phyloP scores from a whole-genome alignment of 2,888 invertebrate genomes.

The Smittia sp. region DNA sequence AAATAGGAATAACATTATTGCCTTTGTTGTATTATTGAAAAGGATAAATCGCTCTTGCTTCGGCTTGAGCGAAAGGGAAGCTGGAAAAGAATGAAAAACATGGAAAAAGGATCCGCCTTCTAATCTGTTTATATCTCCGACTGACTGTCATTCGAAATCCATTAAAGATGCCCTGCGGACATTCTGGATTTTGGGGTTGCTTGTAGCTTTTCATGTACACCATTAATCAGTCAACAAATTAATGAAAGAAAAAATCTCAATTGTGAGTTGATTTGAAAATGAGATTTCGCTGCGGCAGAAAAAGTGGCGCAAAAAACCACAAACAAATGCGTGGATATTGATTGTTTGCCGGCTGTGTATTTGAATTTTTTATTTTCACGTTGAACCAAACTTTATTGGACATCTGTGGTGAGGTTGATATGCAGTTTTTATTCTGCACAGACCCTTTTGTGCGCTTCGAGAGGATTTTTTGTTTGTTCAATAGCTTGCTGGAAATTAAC shows the following conservation, averaged over 20 bases:
- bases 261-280: background rate
- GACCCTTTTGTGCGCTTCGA: background rate
- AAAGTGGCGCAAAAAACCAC: background rate
- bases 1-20: constrained; percentile 27
- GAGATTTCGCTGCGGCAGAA: background rate
- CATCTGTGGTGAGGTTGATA: background rate
- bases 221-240: constrained; percentile 34
- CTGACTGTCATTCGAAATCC: constrained; percentile 39
- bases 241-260: background rate
- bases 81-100: constrained; percentile 13
- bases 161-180: constrained; percentile 40
- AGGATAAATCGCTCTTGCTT: constrained; percentile 32
- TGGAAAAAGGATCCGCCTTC: constrained; percentile 16
- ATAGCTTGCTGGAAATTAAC: constrained; percentile 7
- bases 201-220: background rate
- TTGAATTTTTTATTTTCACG: background rate
- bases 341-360: background rate
- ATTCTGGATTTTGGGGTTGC: background rate
- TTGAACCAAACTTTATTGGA: background rate
- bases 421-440: background rate
- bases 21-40: constrained; percentile 35
- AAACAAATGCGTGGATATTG: background rate
- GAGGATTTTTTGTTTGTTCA: background rate
- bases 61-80: background rate
- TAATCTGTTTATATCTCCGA: constrained; percentile 37